Evolutionary conservation across 1,140 invertebrate species (phyloP), one percentile per base, ranked within the genome.

Genomic region (Pseudomyrmex cubaensis): DNA sequence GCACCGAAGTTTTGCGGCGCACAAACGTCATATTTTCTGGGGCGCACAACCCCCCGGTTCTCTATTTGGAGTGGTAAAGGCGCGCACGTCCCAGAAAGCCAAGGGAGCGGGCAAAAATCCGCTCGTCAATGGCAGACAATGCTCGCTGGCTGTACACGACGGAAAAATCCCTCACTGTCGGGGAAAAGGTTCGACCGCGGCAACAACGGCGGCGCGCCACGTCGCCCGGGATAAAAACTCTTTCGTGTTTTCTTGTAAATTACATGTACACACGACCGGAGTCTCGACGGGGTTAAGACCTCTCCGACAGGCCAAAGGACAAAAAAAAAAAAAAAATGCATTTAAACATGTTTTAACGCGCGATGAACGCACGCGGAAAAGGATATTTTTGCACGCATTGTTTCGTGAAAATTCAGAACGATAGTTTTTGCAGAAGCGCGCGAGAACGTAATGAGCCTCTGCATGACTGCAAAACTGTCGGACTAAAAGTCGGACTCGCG

Each of bases 51-150:
- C n/a, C 64, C 35, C 35, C 35, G 35, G 46, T 80, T 70, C 64
- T 78, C 76, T 70, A 78, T 78, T 80, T 72, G 76, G 66, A 72
- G 72, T 72, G 76, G 66, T 80, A 80, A 80, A 80, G 76, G 76
- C 76, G 35, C 35, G 35, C 35, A 35, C 35, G 76, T 72, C 44
- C 76, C 66, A 80, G 56, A 72, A 80, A 80, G 66, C 66, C 76
- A 72, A 80, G 76, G 35, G 72, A 72, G 76, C 76, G 76, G 72
- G 76, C 76, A 80, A 80, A 80, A 80, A 80, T 80, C 54, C 44
- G 76, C 54, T 80, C 76, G 76, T 80, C 76, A 80, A 80, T 80
- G 66, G 76, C 76, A 80, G 76, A 80, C 76, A 80, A 80, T 80
- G 76, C 22, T 72, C 72, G 76, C 35, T 80, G 59, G 76, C 76